Evolutionary conservation across 2,888 invertebrate species (phyloP), one percentile per base, ranked within the genome.

Genomic region (Chymomyza fuscimana): DNA sequence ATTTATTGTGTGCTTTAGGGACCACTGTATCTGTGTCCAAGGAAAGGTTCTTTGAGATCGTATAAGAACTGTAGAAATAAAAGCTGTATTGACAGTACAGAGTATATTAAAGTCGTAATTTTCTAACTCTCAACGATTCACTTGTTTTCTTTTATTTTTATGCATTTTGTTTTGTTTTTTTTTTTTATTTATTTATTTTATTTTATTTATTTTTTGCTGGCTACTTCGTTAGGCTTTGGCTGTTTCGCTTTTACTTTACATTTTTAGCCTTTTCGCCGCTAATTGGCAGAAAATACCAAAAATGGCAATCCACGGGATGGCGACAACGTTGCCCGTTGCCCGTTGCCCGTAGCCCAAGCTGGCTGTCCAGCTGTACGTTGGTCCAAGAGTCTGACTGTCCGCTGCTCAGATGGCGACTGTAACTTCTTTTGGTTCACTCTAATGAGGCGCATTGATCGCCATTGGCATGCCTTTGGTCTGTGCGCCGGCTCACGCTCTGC

Each of bases 241-340:
- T 79, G 80, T 88, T 86, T 88, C 83, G 83, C 83, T 84, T 84
- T 84, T 84, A 84, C 82, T 84, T 86, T 86, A 88, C 78, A 88
- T 84, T 89, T 88, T 81, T 84, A 86, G 83, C 81, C 86, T 88
- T 86, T 86, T 80, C 80, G 82, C 81, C 83, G 84, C 89, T 89
- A 89, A 89, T 89, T 89, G 89, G 89, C 89, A 88, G 84, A 90
- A 89, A 90, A 90, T 87, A 89, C 89, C 89, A 89, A 89, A 89
- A 87, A 89, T 89, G 90, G 89, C 80, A 81, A 84, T 86, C 76
- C 76, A 86, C 82, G 87, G 85, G 82, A 70, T 25, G 71, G 61
- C 59, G 32, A 46, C 62, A 67, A 46, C 51, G 19, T 22, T 54
- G 54, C 54, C 54, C 12, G 54, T 54, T 52, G 52, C 19, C 52